Conservation (phyloP, 1,140 invertebrate genomes). For the Danaus melanippus region DNA sequence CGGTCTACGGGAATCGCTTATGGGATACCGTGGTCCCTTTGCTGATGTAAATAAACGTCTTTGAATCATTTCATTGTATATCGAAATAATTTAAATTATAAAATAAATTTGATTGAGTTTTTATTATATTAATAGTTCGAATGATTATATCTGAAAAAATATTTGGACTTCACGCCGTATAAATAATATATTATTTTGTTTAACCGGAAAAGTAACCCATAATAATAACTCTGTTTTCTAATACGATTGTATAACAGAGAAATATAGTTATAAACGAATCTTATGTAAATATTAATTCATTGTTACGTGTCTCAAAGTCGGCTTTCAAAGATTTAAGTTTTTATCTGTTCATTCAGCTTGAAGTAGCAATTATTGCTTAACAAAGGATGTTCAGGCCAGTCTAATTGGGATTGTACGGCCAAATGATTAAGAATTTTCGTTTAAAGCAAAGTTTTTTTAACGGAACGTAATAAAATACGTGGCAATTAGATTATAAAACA, state of each 20-base stretch:
- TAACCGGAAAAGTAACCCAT: too few relatives aligned
- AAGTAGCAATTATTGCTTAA: conserved; percentile 18
- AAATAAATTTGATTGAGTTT: not conserved
- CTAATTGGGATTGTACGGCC: conserved; percentile 14
- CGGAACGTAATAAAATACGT: conserved; percentile 8
- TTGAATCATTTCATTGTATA: not conserved
- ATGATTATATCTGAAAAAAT: too few relatives aligned
- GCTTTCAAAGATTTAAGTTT: conserved; percentile 13
- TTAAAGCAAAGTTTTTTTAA: conserved; percentile 8
- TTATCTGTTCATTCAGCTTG: conserved; percentile 9
- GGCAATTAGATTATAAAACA: conserved; percentile 3
- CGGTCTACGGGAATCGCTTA: too few relatives aligned
- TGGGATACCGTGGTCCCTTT: not conserved
- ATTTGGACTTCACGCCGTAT: too few relatives aligned
- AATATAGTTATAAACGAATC: too few relatives aligned
- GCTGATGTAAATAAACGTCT: not conserved
- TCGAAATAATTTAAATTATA: conserved; percentile 3
- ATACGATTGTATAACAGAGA: too few relatives aligned
- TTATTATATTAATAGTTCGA: too few relatives aligned
- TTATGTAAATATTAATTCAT: conserved; percentile 9
- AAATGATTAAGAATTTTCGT: conserved; percentile 16
- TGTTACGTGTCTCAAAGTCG: conserved; percentile 7
- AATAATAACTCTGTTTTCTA: too few relatives aligned
- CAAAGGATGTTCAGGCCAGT: conserved; percentile 10
- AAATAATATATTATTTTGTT: too few relatives aligned